Evolutionary conservation across 2,113 vertebrate genomes (phyloP), one percentile per base, ranked within the genome.

Genomic region (Amblyornis subalaris): DNA sequence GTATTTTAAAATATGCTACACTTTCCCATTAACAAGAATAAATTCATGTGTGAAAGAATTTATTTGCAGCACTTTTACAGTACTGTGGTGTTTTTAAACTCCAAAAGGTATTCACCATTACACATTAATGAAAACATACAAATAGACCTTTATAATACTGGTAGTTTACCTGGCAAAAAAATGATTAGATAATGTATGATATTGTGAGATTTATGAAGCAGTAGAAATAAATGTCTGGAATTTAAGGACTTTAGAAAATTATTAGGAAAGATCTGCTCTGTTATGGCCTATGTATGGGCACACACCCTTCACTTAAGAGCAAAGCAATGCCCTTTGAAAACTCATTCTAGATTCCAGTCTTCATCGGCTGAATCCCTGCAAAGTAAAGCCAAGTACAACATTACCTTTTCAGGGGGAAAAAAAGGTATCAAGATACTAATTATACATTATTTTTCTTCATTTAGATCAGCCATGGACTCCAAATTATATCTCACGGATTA

Each of bases 11-110:
- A 96, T 77, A 93, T 26, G 58, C 33, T 90, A 76, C 66, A 93
- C 58, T 91, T 96, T 85, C 78, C 55, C 73, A 95, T 96, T 95
- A 89, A 88, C 86, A 98, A 92, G 36, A 96, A 96, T 83, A 97
- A 95, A 97, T 96, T 91, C 72, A 95, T 88, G 75, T 96, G 80
- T 76, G 73, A 94, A 96, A 93, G 65, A 83, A 95, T 95, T 88
- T 93, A 95, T 96, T 96, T 97, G 86, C 87, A 95, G 54, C 67
- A 89, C 51, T 94, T 96, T 92, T 93, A 89, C 31, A 91, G 79
- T 82, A 45, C 45, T 64, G 24, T 53, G 70, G 96, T 95, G 50
- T 96, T 97, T 51, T 96, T 72, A 93, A 95, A 96, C 85, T 85
- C 72, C 66, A 65, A 53, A 83, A 89, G 70, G 35, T 83, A 88